Evolutionary conservation across 2,888 invertebrate genomes (phyloP), one percentile per base, ranked within the genome.

Genomic region (Ypsolopha scabrella): DNA sequence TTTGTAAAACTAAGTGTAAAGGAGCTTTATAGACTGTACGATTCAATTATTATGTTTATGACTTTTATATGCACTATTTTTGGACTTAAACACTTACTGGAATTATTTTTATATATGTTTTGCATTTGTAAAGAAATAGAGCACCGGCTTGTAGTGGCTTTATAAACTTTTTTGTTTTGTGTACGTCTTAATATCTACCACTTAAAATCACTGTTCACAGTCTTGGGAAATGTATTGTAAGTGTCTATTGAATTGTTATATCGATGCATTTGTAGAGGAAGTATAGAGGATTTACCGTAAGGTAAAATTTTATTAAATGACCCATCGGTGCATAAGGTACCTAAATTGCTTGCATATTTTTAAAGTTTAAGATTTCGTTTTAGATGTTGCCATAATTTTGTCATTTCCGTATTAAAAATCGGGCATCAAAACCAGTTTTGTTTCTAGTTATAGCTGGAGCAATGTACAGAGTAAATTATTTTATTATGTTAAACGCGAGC

Each of bases 401-500:
- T 71, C 69, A 70, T 64, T 70, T 66, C 66, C 67, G 61, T n/a
- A 2, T 39, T 62, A 63, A 61, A 63, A 61, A 69, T 64, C 63
- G 61, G 62, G 65, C 63, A 63, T 56, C 57, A 58, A 58, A 74
- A 73, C 75, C 78, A 75, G 74, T 80, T 75, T 66, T 67, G 64
- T 67, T 64, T 65, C 63, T 66, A 70, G 55, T 51, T 59, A 66
- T 48, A 39, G 39, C 14, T 39, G 6, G 68, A 68, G 64, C 62
- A 61, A 66, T 85, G 83, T 85, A 85, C 80, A 83, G 83, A 75
- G 65, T 83, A 78, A 80, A 72, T 83, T 82, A 82, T 82, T 80
- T 69, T 72, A 67, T 77, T 72, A 72, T 75, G 73, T 75, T 71
- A 64, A 65, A 66, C 46, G 37, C 44, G 39, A 48, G 39, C 48